phyloP scores from a whole-genome alignment of 2,888 invertebrate species.

The Gari tellinella region DNA sequence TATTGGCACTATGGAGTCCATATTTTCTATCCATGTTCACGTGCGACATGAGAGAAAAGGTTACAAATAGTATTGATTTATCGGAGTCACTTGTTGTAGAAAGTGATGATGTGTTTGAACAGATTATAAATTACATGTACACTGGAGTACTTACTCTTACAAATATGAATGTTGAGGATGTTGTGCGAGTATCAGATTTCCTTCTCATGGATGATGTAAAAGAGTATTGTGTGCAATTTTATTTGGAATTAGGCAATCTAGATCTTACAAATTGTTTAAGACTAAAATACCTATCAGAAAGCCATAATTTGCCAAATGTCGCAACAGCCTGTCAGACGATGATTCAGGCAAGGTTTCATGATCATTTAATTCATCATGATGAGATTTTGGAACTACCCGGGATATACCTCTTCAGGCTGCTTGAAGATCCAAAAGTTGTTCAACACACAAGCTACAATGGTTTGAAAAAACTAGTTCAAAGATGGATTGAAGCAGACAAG shows the following conservation, averaged over 20 bases:
- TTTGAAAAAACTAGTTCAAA: conserved; percentile 72
- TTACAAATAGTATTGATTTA: conserved; percentile 76
- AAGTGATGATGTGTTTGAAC: conserved; percentile 75
- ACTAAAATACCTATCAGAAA: conserved; percentile 77
- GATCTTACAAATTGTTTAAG: conserved; percentile 80
- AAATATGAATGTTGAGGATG: conserved; percentile 78
- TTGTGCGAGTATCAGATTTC: conserved; percentile 81
- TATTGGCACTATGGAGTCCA: conserved; percentile 81
- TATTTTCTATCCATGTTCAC: conserved; percentile 83
- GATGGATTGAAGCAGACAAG: conserved; percentile 78
- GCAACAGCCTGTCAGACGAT: conserved; percentile 74
- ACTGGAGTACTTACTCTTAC: conserved; percentile 78
- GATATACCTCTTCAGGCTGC: conserved; percentile 71
- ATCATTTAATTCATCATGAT: conserved; percentile 79
- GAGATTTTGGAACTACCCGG: conserved; percentile 80
- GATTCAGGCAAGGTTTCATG: conserved; percentile 81
- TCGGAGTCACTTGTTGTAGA: conserved; percentile 79
- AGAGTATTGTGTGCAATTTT: conserved; percentile 81
- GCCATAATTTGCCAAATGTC: conserved; percentile 79
- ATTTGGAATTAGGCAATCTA: conserved; percentile 79
- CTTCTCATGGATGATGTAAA: conserved; percentile 81
- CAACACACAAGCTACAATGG: conserved; percentile 77
- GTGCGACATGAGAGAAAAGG: conserved; percentile 80
- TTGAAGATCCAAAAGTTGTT: conserved; percentile 76
- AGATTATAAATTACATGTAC: conserved; percentile 81